Base-by-base conservation (phyloP, 2,888 invertebrate species). In the Oxyteleia sp. region DNA sequence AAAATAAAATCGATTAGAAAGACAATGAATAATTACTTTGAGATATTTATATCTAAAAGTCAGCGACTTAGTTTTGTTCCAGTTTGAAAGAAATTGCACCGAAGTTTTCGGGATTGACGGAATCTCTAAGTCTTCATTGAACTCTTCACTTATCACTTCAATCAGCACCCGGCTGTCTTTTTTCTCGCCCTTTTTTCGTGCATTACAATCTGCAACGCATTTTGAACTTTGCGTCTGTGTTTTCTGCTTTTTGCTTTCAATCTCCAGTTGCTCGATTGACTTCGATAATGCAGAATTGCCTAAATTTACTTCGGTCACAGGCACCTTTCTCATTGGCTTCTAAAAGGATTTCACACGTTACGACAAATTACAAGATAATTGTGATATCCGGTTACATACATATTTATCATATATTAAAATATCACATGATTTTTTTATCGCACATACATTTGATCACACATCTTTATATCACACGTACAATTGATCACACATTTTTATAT, bases 11-110 rank as follows among this genome's bases (percentile, higher is more conserved):
- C n/a, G n/a, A n/a, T n/a, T n/a, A 43, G 2, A 5, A 15, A 13
- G 43, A 2, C 13, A 43, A 43, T 15, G 8, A 15, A 49, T 23
- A 64, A 29, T 71, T 84, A 93, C 95, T 91, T 95, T 95, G 81
- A 96, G 94, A 92, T 96, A 96, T 83, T 94, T 92, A 86, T 94
- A 95, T 88, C 94, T 94, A 18, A 94, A 94, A 8, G 92, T 93
- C n/a, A 91, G 90, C 23, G 94, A 93, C 0, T 93, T 94, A 84
- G 94, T 94, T 84, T 94, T 93, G 87, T 94, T 95, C 96, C 96
- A 96, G 55, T 94, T 94, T 0, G 94, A 87, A 91, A 95, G 93
- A 90, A 96, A 96, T 88, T 96, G 96, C 7, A 96, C 95, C 66
- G 95, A 95, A 74, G 94, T 95, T 68, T 94, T 94, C 0, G 96